These are phyloP conservation scores for Eupeodes corollae DNA, from an alignment of 1,140 invertebrate species.

Conservation along the genomic window DNA sequence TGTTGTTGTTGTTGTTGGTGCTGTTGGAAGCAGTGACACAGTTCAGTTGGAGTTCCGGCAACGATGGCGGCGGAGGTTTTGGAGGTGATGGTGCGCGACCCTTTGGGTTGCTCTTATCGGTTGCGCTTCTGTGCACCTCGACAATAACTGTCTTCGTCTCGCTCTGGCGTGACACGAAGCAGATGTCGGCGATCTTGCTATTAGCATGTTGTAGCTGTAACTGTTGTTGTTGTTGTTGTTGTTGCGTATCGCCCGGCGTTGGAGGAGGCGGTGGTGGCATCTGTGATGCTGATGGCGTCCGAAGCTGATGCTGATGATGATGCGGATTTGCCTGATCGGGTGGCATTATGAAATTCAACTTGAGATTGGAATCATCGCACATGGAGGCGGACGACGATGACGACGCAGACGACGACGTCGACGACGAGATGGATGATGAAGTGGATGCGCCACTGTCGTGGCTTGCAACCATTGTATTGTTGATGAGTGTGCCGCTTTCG, in stretches of 20 bases:
- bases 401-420: neutral
- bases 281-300: neutral
- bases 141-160: constrained; percentile 50
- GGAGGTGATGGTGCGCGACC: neutral
- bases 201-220: neutral
- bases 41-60: no score
- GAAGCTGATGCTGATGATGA: neutral
- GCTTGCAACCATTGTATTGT: constrained; percentile 41
- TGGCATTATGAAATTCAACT: neutral
- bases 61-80: neutral
- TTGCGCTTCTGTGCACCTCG: constrained; percentile 44
- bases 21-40: neutral
- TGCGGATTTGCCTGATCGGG: neutral
- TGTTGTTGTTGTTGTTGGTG: constrained; percentile 4
- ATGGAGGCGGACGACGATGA: neutral
- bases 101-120: constrained; percentile 9
- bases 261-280: constrained; percentile 17
- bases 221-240: no score
- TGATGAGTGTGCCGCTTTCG: constrained; percentile 53
- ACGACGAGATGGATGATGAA: neutral
- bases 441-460: constrained; percentile 2
- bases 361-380: neutral
- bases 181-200: constrained; percentile 17
- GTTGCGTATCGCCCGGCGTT: neutral
- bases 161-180: constrained; percentile 23